phyloP scores from a whole-genome alignment of 2,113 vertebrate species.

The Synchiropus splendidus region DNA sequence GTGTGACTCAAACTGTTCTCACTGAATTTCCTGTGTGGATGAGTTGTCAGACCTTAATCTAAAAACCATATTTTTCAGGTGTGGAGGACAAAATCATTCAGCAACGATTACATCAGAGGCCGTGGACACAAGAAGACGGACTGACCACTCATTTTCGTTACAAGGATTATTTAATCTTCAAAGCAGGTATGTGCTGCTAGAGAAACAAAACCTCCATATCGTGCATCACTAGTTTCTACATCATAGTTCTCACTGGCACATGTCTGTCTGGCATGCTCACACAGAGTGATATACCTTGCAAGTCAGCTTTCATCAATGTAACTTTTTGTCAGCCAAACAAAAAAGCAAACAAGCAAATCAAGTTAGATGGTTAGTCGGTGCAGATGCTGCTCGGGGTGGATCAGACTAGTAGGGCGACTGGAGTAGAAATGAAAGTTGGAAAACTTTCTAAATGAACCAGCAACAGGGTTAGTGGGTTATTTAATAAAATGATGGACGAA shows the following conservation, averaged over 20 bases:
- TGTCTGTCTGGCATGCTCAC: conserved; percentile 73
- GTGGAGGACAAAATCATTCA: too few relatives aligned
- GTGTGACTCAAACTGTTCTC: too few relatives aligned
- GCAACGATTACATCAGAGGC: too few relatives aligned
- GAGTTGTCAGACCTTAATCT: too few relatives aligned
- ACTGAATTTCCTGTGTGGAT: too few relatives aligned
- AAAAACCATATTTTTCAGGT: too few relatives aligned
- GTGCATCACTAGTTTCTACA: too few relatives aligned
- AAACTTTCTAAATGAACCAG: conserved; percentile 19
- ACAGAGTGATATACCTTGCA: conserved; percentile 97
- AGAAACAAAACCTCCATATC: too few relatives aligned
- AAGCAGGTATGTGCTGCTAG: too few relatives aligned
- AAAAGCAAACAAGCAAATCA: conserved; percentile 94
- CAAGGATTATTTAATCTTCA: too few relatives aligned
- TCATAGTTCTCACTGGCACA: conserved; percentile 7
- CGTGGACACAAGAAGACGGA: too few relatives aligned
- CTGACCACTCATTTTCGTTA: too few relatives aligned
- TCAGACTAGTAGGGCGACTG: conserved; percentile 10
- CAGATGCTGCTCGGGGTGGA: conserved; percentile 73
- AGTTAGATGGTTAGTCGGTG: conserved; percentile 93
- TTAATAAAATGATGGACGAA: conserved; percentile 22
- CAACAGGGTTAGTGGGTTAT: conserved; percentile 48
- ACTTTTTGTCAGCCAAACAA: conserved; percentile 97
- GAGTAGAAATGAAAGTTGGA: conserved; percentile 7
- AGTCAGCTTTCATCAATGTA: conserved; percentile 99